phyloP scores from a whole-genome alignment of 1,140 invertebrate genomes.

The Nilaparvata lugens region DNA sequence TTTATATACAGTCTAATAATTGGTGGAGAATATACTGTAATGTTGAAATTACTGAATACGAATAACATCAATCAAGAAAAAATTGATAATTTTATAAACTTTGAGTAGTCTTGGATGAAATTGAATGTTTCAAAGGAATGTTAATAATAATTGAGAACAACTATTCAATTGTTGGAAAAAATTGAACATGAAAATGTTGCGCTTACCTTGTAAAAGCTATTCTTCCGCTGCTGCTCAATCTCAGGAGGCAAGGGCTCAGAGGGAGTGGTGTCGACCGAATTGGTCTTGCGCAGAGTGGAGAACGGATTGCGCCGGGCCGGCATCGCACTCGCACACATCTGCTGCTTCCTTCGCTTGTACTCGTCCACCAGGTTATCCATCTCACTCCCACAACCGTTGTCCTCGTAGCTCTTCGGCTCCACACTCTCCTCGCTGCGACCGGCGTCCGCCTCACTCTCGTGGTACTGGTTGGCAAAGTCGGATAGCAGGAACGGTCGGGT shows the following conservation, averaged over 20 bases:
- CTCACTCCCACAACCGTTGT: slow-evolving; percentile 37
- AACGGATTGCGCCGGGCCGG: slow-evolving; percentile 27
- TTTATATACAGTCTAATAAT: no score
- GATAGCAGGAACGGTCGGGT: slow-evolving; percentile 19
- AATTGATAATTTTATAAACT: no score
- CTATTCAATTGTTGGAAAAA: no score
- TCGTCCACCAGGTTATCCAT: slow-evolving; percentile 42
- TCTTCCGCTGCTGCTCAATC: slow-evolving; percentile 61
- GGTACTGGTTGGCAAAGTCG: slow-evolving; percentile 16
- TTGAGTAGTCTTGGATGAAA: no score
- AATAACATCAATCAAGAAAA: no score
- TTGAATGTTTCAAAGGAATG: no score
- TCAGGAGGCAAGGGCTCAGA: slow-evolving; percentile 52
- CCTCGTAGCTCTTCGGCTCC: slow-evolving; percentile 35
- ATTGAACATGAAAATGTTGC: no score
- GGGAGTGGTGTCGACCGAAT: slow-evolving; percentile 26
- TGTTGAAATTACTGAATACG: no score
- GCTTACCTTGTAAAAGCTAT: slow-evolving; percentile 69
- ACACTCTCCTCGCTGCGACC: slow-evolving; percentile 6
- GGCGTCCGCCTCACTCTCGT: slow-evolving; percentile 14
- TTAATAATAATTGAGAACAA: no score
- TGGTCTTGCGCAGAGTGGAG: slow-evolving; percentile 4
- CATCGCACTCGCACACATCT: slow-evolving; percentile 42
- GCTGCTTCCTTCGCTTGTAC: slow-evolving; percentile 47
- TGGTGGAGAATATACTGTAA: no score